A percentile compares a stretch with the other conserved stretches of the same genome.
Conservation (phyloP, 92 coral and sea anemone species). For the Parazoanthus swiftii region DNA sequence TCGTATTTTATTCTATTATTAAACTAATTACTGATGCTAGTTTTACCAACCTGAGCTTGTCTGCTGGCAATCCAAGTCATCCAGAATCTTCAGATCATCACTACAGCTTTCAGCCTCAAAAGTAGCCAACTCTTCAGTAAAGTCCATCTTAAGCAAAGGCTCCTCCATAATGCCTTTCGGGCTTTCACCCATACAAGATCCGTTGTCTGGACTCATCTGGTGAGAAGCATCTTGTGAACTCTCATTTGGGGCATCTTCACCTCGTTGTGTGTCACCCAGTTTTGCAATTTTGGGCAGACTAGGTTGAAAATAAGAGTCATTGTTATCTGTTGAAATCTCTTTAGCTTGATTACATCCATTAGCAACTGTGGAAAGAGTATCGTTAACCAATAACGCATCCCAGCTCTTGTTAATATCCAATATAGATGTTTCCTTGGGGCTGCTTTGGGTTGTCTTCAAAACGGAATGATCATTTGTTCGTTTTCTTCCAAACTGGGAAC, state of each 20-base stretch:
- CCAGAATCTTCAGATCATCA: slow-evolving; percentile 2
- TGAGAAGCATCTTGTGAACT: neutral
- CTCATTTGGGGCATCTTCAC: neutral
- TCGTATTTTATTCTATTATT: neutral
- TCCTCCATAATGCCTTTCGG: slow-evolving; percentile 7
- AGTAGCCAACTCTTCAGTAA: slow-evolving; percentile 11
- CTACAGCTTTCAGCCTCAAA: slow-evolving; percentile 16
- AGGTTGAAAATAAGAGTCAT: neutral
- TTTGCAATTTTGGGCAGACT: slow-evolving; percentile 36
- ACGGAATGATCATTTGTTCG: slow-evolving; percentile 10
- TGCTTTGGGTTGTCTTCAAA: slow-evolving; percentile 13
- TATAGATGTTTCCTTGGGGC: slow-evolving; percentile 1
- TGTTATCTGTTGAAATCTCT: neutral
- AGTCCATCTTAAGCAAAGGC: slow-evolving; percentile 26
- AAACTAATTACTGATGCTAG: too few species aligned
- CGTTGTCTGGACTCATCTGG: slow-evolving; percentile 4
- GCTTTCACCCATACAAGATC: neutral
- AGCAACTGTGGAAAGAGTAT: neutral
- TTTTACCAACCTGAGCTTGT: slow-evolving; percentile 14
- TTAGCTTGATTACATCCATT: neutral
- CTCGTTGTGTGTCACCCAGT: neutral
- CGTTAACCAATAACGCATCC: neutral
- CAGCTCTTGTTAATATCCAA: neutral
- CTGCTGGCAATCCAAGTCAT: neutral
- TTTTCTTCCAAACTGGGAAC: slow-evolving; percentile 42